Evolutionary conservation across 2,888 invertebrate genomes (phyloP), one percentile per base, ranked within the genome.

Genomic region (Coenonympha glycerion): DNA sequence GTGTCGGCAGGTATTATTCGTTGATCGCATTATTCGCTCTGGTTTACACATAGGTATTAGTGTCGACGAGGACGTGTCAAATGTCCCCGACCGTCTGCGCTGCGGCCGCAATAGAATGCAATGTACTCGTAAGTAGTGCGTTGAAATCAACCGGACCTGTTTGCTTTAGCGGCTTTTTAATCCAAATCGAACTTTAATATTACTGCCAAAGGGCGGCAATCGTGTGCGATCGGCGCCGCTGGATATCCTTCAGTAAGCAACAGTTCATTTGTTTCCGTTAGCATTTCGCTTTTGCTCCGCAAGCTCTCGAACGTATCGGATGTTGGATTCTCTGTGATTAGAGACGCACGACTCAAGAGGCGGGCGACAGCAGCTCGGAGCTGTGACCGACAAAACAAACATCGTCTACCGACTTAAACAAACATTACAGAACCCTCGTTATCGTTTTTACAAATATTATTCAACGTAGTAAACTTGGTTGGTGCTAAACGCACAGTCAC

Each of bases 191-290:
- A 56, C 70, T 63, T 63, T 75, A 73, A 47, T 30, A 1, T 2
- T 8, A 15, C 3, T 5, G 2, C 26, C 15, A 57, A 77, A 57
- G 62, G 66, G 33, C 54, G 51, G 56, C 15, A 65, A 60, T 69
- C 49, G 59, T 50, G 57, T 57, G 60, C 36, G 15, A 21, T 18
- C 49, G 48, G 52, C 47, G 65, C 62, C 65, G 59, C 70, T 65
- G 76, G 73, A 77, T 73, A 78, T 71, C 67, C 71, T 76, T 75
- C 73, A 76, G 71, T 71, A 67, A 70, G 76, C 68, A 73, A 76
- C 76, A 79, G 80, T 79, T 82, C 77, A 83, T 82, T 83, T 82
- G 76, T 82, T 83, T 83, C 80, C 80, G 78, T 83, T 81, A 79
- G 69, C 77, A 78, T 77, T 79, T 65, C 58, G 58, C 61, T 63